Evolutionary conservation across 1,140 invertebrate species (phyloP).

Genomic region (Agrypnia vestita): DNA sequence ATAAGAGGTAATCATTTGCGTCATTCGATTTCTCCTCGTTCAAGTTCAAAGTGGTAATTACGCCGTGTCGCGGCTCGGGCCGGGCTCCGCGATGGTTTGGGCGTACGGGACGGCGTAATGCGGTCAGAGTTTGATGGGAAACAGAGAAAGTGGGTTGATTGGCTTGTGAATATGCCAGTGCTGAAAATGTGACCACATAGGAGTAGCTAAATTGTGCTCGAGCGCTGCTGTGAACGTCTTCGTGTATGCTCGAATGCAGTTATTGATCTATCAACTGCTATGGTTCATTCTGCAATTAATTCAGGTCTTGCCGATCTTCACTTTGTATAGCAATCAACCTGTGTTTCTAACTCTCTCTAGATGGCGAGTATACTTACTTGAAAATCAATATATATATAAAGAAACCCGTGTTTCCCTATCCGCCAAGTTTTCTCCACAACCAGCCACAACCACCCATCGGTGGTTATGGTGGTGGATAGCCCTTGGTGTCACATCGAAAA

Average conservation of each 20-base stretch:
- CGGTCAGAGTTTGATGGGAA: constrained; percentile 36
- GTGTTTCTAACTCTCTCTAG: too few relatives aligned
- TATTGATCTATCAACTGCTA: too few relatives aligned
- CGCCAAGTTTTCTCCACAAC: too few relatives aligned
- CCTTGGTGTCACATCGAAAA: too few relatives aligned
- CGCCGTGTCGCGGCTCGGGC: not conserved
- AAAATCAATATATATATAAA: too few relatives aligned
- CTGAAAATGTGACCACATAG: not conserved
- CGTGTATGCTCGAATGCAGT: not conserved
- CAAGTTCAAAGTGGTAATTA: constrained; percentile 36
- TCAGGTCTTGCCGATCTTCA: too few relatives aligned
- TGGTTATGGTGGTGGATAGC: too few relatives aligned
- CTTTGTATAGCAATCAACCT: too few relatives aligned
- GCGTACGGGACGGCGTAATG: constrained; percentile 10
- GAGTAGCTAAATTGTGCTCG: not conserved
- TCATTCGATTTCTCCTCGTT: constrained; percentile 22
- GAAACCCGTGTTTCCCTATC: too few relatives aligned
- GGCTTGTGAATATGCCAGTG: not conserved
- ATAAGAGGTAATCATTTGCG: constrained; percentile 32
- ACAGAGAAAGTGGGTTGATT: constrained; percentile 42
- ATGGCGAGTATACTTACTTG: too few relatives aligned
- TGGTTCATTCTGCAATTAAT: too few relatives aligned
- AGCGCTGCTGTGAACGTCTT: not conserved
- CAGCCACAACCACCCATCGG: too few relatives aligned
- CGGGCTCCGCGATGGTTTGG: not conserved